A percentile compares a stretch with the other conserved stretches of the same genome.
phyloP scores from a whole-genome alignment of 1,140 invertebrate genomes.

The Drosophila bocki region DNA sequence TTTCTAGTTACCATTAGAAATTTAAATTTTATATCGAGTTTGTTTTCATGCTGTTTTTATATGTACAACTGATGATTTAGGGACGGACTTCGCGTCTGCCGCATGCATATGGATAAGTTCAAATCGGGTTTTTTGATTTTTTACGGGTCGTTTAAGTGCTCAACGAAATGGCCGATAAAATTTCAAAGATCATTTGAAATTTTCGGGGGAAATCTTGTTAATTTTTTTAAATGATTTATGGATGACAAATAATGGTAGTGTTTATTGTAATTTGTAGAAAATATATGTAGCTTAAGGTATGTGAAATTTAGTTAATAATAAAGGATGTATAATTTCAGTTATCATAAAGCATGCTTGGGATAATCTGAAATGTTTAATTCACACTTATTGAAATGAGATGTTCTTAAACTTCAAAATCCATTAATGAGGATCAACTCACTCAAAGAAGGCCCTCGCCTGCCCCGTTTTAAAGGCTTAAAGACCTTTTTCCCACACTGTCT shows the following conservation, averaged over 20 bases:
- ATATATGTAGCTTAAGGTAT: not conserved
- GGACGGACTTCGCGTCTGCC: slow-evolving; percentile 1
- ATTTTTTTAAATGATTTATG: slow-evolving; percentile 18
- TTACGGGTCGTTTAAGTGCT: slow-evolving; percentile 44
- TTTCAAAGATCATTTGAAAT: slow-evolving; percentile 14
- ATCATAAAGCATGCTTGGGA: not conserved
- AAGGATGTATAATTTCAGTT: not conserved
- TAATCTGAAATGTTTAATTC: not conserved
- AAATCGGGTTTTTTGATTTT: slow-evolving; percentile 29
- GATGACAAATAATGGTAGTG: not conserved
- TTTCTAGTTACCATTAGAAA: slow-evolving; percentile 47
- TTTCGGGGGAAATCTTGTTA: slow-evolving; percentile 32
- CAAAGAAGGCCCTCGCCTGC: slow-evolving; percentile 6
- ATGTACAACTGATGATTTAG: slow-evolving; percentile 32
- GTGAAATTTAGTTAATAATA: not conserved
- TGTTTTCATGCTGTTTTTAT: slow-evolving; percentile 43
- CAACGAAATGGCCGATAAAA: slow-evolving; percentile 41
- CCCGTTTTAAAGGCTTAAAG: slow-evolving; percentile 6
- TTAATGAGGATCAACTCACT: slow-evolving; percentile 35
- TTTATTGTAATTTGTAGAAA: not conserved
- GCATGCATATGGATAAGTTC: slow-evolving; percentile 42
- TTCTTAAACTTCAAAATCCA: slow-evolving; percentile 3
- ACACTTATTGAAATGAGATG: not conserved
- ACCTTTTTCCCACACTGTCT: slow-evolving; percentile 59
- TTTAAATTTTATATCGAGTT: slow-evolving; percentile 53